Conservation (phyloP, 2,797 vertebrate genomes). For the Rhabdophis nuchalis region DNA sequence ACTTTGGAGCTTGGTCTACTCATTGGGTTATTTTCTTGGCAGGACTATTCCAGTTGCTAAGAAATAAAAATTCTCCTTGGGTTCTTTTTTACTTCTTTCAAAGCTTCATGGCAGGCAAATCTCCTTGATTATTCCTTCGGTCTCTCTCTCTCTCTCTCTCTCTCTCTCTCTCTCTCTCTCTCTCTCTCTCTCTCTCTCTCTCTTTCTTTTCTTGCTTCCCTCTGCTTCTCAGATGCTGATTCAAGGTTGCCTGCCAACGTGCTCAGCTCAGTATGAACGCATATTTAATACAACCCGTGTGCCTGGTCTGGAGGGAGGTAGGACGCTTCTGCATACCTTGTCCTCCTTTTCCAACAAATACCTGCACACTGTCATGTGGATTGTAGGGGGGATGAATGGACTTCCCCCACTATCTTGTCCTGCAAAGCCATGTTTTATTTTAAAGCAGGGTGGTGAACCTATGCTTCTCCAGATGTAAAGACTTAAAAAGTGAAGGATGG, state of each 20-base stretch:
- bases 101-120: slow-evolving; percentile 4
- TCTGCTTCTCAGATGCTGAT: slow-evolving; percentile 76
- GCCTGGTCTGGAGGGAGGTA: slow-evolving; percentile 83
- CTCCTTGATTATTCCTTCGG: background rate
- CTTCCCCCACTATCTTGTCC: background rate
- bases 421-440: background rate
- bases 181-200: background rate
- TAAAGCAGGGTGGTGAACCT: background rate
- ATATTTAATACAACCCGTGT: slow-evolving; percentile 86
- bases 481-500: background rate
- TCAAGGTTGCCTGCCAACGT: slow-evolving; percentile 83
- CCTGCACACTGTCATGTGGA: background rate
- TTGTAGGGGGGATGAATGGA: background rate
- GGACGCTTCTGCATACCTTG: background rate
- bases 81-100: background rate
- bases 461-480: background rate
- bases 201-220: background rate
- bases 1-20: background rate
- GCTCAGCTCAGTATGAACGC: slow-evolving; percentile 86
- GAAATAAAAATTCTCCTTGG: background rate
- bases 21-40: too few relatives aligned
- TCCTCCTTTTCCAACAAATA: background rate
- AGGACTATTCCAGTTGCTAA: background rate
- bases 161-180: background rate
- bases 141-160: background rate